phyloP scores from a whole-genome alignment of 2,888 invertebrate genomes.

The Ormyrus thymus region DNA sequence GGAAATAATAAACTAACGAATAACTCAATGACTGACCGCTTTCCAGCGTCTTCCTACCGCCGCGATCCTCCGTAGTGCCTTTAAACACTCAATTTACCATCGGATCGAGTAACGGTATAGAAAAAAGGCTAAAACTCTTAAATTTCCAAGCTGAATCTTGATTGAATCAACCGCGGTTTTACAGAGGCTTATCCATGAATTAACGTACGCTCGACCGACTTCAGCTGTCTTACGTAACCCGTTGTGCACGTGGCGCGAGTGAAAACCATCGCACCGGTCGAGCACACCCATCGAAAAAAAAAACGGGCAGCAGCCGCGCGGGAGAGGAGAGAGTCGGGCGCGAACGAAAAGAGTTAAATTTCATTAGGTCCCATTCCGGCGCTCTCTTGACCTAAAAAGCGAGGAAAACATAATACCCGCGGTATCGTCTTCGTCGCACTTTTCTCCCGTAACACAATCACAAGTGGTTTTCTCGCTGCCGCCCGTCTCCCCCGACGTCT shows the following conservation, averaged over 20 bases:
- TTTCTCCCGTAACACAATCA: slow-evolving; percentile 48
- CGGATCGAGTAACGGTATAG: too few species aligned
- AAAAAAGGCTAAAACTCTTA: too few species aligned
- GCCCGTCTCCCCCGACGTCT: background rate
- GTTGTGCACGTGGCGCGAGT: slow-evolving; percentile 24
- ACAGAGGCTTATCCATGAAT: background rate
- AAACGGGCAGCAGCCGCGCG: too few species aligned
- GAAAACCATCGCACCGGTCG: slow-evolving; percentile 15
- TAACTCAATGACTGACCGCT: too few species aligned
- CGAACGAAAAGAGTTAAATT: slow-evolving; percentile 30
- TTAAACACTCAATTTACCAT: too few species aligned
- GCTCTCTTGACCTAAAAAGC: slow-evolving; percentile 50
- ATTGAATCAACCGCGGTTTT: too few species aligned
- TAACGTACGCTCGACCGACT: background rate
- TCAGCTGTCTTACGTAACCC: slow-evolving; percentile 38
- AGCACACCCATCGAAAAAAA: slow-evolving; percentile 13
- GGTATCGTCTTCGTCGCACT: slow-evolving; percentile 39
- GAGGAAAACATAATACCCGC: slow-evolving; percentile 37
- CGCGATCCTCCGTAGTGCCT: too few species aligned
- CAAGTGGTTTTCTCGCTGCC: slow-evolving; percentile 14
- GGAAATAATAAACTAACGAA: background rate
- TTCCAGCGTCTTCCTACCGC: too few species aligned
- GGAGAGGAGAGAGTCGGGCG: background rate
- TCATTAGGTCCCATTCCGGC: slow-evolving; percentile 21
- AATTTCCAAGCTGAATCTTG: too few species aligned